Evolutionary conservation across 1,140 invertebrate species (phyloP).

Genomic region (Hestina assimilis): DNA sequence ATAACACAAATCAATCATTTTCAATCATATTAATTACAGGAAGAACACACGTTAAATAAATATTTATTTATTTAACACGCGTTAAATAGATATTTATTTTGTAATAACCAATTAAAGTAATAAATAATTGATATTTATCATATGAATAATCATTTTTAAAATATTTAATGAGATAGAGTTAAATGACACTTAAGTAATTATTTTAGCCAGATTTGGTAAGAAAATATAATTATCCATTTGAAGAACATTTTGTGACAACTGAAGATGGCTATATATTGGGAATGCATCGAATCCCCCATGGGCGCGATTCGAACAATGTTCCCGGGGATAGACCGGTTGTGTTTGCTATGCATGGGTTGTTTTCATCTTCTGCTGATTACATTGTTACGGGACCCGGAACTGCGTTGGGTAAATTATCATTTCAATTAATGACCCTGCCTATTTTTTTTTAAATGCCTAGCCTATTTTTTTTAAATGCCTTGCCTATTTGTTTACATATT

Average conservation of each 20-base stretch:
- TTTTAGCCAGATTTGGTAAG: slow-evolving; percentile 77
- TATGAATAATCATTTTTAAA: too few species aligned
- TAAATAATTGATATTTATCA: too few species aligned
- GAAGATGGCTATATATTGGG: slow-evolving; percentile 81
- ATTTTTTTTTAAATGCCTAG: not conserved
- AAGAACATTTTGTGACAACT: slow-evolving; percentile 79
- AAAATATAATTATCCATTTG: slow-evolving; percentile 79
- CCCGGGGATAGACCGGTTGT: slow-evolving; percentile 57
- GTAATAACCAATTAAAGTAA: too few species aligned
- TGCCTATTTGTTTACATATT: too few species aligned
- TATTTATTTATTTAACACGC: too few species aligned
- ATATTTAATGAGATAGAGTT: too few species aligned
- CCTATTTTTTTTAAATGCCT: too few species aligned
- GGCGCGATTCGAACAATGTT: slow-evolving; percentile 51
- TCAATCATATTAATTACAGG: slow-evolving; percentile 6
- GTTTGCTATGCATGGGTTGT: slow-evolving; percentile 83
- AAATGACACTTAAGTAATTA: too few species aligned
- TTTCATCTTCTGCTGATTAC: slow-evolving; percentile 80
- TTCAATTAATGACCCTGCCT: not conserved
- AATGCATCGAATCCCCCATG: slow-evolving; percentile 80
- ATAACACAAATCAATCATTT: not conserved
- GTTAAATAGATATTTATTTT: too few species aligned
- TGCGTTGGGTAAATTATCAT: slow-evolving; percentile 64
- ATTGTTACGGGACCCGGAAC: slow-evolving; percentile 77
- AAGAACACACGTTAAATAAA: too few species aligned